A percentile compares a stretch with the other conserved stretches of the same genome.
Evolutionary conservation across 2,113 vertebrate genomes (phyloP).

Genomic region (Stigmatopora argus): DNA sequence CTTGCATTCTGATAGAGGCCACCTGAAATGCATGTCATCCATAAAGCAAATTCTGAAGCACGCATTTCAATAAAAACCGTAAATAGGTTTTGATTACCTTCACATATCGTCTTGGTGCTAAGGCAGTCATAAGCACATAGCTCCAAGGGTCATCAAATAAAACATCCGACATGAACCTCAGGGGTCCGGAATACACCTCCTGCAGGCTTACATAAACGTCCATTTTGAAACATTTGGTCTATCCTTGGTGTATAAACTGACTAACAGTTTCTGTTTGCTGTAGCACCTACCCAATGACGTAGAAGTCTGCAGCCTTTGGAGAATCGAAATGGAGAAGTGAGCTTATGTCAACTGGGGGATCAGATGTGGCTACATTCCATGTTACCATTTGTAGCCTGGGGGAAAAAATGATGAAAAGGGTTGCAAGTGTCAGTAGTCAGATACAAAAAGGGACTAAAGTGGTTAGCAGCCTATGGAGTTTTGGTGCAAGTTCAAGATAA

Average conservation of each 20-base stretch:
- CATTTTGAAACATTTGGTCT: not conserved
- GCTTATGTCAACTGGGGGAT: slow-evolving; percentile 78
- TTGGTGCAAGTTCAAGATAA: too few relatives aligned
- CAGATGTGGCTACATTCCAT: slow-evolving; percentile 89
- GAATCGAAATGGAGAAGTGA: slow-evolving; percentile 78
- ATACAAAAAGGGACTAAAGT: too few relatives aligned
- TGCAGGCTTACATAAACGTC: slow-evolving; percentile 75
- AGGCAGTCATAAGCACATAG: slow-evolving; percentile 75
- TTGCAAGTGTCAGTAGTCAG: too few relatives aligned
- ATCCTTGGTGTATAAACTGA: not conserved
- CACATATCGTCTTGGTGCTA: slow-evolving; percentile 78
- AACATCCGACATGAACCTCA: slow-evolving; percentile 80
- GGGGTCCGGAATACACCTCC: slow-evolving; percentile 83
- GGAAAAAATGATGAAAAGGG: not conserved
- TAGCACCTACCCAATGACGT: slow-evolving; percentile 84
- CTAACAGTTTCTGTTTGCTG: not conserved
- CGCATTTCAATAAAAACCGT: not conserved
- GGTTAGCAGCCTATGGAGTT: too few relatives aligned
- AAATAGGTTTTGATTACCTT: slow-evolving; percentile 71
- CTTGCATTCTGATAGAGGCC: slow-evolving; percentile 89
- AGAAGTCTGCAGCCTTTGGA: slow-evolving; percentile 72
- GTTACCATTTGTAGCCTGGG: slow-evolving; percentile 84
- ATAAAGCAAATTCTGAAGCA: not conserved
- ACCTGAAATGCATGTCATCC: slow-evolving; percentile 65
- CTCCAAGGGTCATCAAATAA: slow-evolving; percentile 92